phyloP scores from a whole-genome alignment of 2,888 invertebrate species.

The Selenia dentaria region DNA sequence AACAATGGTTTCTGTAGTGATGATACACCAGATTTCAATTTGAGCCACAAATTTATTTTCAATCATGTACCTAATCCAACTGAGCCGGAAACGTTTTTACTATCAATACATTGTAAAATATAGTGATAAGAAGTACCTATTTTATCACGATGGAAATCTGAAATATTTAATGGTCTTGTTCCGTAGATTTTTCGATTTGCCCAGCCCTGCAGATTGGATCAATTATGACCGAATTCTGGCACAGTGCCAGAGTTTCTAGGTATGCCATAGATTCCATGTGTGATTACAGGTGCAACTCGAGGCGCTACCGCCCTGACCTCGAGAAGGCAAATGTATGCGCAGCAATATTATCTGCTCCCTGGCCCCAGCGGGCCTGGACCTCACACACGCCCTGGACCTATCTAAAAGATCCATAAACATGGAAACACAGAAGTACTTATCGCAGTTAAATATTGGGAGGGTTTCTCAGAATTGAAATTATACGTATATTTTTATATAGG shows the following conservation, averaged over 20 bases:
- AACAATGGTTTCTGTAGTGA: too few species aligned
- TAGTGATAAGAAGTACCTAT: too few species aligned
- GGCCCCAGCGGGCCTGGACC: conserved; percentile 3
- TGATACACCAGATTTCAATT: too few species aligned
- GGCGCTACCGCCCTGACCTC: conserved; percentile 3
- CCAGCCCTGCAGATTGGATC: too few species aligned
- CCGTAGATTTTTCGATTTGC: too few species aligned
- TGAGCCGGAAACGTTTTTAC: too few species aligned
- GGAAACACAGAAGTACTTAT: conserved; percentile 11
- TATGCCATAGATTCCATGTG: conserved; percentile 11
- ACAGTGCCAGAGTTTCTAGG: conserved; percentile 1
- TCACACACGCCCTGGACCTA: conserved; percentile 7
- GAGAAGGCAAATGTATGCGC: conserved; percentile 12
- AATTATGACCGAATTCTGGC: too few species aligned
- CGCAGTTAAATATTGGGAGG: background rate
- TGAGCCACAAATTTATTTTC: too few species aligned
- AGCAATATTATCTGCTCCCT: conserved; percentile 13
- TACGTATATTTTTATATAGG: background rate
- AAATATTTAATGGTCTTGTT: too few species aligned
- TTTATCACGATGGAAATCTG: too few species aligned
- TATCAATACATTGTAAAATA: too few species aligned
- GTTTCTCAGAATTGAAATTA: background rate
- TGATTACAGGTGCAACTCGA: conserved; percentile 19
- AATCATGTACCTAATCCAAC: too few species aligned
- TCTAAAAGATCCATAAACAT: conserved; percentile 10